Conservation (phyloP, 2,888 invertebrate species). For the Harmothoe impar region DNA sequence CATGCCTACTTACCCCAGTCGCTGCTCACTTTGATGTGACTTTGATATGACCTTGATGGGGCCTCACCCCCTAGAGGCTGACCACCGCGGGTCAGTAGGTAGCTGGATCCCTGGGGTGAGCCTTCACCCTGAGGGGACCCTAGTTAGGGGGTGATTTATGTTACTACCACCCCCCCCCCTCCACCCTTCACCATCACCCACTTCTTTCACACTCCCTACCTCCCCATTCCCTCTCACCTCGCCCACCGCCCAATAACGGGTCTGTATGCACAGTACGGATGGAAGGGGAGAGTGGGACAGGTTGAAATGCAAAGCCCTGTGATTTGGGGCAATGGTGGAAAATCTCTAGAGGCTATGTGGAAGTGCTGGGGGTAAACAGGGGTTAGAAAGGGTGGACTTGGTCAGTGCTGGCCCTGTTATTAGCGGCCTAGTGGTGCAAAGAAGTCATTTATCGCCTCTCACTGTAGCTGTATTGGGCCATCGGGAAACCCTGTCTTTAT, state of each 20-base stretch:
- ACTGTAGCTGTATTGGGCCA: not conserved
- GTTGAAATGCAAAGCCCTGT: not conserved
- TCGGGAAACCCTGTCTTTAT: not conserved
- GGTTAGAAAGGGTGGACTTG: not conserved
- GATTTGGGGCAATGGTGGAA: not conserved
- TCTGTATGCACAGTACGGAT: not conserved
- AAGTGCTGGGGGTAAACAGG: not conserved
- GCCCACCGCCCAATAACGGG: not conserved
- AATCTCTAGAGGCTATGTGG: not conserved
- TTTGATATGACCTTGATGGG: conserved; percentile 44
- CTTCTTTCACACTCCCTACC: not conserved
- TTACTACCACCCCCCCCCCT: not conserved
- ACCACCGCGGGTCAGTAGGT: conserved; percentile 48
- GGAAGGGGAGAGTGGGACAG: not conserved
- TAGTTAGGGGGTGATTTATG: conserved; percentile 60
- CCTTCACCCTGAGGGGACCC: conserved; percentile 37
- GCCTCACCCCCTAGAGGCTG: conserved; percentile 35
- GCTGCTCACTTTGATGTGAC: conserved; percentile 38
- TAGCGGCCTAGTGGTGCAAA: not conserved
- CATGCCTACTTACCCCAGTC: not conserved
- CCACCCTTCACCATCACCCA: not conserved
- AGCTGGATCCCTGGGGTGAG: conserved; percentile 46
- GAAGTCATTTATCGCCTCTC: not conserved
- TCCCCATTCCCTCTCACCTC: not conserved
- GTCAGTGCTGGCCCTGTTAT: not conserved